These are phyloP conservation scores for Adela reaumurella DNA, from an alignment of 2,888 invertebrate genomes.

Conservation along the genomic window DNA sequence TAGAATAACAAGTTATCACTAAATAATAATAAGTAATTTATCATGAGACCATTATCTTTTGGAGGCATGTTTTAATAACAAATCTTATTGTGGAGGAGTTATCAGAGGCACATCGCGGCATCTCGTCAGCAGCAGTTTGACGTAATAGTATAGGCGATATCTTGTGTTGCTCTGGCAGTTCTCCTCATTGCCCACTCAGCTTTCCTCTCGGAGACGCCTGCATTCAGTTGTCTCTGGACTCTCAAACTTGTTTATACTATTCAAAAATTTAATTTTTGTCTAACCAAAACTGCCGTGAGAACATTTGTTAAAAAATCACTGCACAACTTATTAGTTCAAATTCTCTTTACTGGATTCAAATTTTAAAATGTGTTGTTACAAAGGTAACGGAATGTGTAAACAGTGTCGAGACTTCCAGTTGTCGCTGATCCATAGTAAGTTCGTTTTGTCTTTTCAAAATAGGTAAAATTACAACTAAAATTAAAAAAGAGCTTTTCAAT, in stretches of 20 bases:
- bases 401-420: conserved; percentile 46
- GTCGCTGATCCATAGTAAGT: conserved; percentile 44
- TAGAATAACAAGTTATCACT: too few species aligned
- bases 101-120: conserved; percentile 38
- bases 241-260: background rate
- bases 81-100: conserved; percentile 32
- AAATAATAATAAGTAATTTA: too few species aligned
- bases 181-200: background rate
- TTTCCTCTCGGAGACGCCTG: background rate
- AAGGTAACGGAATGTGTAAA: conserved; percentile 44
- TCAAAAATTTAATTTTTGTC: conserved; percentile 8
- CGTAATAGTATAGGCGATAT: conserved; percentile 49
- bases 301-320: conserved; percentile 1
- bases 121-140: conserved; percentile 52
- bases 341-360: conserved; percentile 1
- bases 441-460: too few species aligned
- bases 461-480: too few species aligned
- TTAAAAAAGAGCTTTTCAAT: too few species aligned
- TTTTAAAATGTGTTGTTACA: conserved; percentile 44
- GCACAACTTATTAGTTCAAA: conserved; percentile 1
- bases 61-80: conserved; percentile 22
- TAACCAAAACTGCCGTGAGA: conserved; percentile 1
- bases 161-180: conserved; percentile 11
- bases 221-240: too few species aligned
- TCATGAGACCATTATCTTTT: background rate